These are phyloP conservation scores for Oncorhynchus clarkii DNA, from an alignment of 2,113 vertebrate species.

Conservation along the genomic window DNA sequence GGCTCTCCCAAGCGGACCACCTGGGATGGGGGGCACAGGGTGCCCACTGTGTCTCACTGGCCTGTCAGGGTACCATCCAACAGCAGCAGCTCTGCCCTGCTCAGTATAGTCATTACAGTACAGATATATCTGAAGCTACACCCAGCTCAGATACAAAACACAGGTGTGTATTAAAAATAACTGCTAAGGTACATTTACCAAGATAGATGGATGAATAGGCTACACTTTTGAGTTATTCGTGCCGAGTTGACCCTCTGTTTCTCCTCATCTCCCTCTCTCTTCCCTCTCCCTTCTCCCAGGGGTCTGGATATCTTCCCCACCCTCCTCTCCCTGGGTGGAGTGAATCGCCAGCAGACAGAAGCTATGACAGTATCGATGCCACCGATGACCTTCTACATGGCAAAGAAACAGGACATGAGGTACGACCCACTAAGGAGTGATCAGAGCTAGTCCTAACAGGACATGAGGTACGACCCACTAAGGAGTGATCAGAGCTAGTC, in stretches of 20 bases:
- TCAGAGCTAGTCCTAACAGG: no score
- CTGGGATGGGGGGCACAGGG: conserved; percentile 94
- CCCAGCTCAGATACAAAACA: neutral
- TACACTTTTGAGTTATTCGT: neutral
- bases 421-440: conserved; percentile 37
- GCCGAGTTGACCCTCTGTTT: neutral
- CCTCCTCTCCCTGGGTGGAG: conserved; percentile 79
- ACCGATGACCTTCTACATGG: conserved; percentile 77
- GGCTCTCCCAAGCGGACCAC: conserved; percentile 89
- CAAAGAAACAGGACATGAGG: conserved; percentile 78
- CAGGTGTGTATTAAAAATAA: no score
- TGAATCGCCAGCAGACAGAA: conserved; percentile 73
- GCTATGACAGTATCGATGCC: conserved; percentile 83
- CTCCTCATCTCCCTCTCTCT: neutral
- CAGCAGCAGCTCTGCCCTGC: conserved; percentile 75
- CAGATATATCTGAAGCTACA: neutral
- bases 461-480: no score
- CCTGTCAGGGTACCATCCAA: conserved; percentile 77
- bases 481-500: no score
- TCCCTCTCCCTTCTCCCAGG: conserved; percentile 41
- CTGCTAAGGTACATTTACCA: no score
- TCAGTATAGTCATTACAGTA: conserved; percentile 71
- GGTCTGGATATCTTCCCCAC: conserved; percentile 92
- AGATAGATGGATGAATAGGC: no score
- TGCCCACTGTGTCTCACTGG: conserved; percentile 89